phyloP scores from a whole-genome alignment of 2,797 vertebrate species.

The Hozukius guyotensis region DNA sequence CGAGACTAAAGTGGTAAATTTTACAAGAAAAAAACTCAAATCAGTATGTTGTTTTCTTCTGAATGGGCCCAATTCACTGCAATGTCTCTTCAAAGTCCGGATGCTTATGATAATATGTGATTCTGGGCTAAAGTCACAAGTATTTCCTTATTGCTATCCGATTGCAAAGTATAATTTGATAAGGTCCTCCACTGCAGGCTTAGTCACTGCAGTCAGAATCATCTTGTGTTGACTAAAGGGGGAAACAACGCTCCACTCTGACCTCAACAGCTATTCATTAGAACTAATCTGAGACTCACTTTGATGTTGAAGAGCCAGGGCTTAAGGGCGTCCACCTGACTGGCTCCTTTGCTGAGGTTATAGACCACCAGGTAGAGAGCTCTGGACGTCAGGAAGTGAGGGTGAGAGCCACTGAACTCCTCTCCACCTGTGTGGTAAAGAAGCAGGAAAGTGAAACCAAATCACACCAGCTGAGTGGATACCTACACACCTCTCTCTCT shows the following conservation, averaged over 20 bases:
- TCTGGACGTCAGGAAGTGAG: slow-evolving; percentile 93
- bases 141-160: background rate
- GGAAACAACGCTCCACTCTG: background rate
- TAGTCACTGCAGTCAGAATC: too few species aligned
- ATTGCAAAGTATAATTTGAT: background rate
- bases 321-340: slow-evolving; percentile 92
- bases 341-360: slow-evolving; percentile 91
- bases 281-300: slow-evolving; percentile 69
- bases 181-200: background rate
- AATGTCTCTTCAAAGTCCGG: background rate
- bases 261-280: background rate
- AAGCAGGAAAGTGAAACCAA: background rate
- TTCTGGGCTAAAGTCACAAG: background rate
- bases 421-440: slow-evolving; percentile 85
- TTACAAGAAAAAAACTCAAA: background rate
- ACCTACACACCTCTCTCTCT: background rate
- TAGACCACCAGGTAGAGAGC: slow-evolving; percentile 95
- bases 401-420: slow-evolving; percentile 91
- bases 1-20: rapidly evolving
- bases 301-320: slow-evolving; percentile 99
- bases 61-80: background rate
- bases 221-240: too few species aligned
- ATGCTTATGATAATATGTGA: background rate
- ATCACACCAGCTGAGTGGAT: background rate
- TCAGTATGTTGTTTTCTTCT: background rate